Conservation (phyloP, 1,140 invertebrate genomes). For the Drosophila subobscura region DNA sequence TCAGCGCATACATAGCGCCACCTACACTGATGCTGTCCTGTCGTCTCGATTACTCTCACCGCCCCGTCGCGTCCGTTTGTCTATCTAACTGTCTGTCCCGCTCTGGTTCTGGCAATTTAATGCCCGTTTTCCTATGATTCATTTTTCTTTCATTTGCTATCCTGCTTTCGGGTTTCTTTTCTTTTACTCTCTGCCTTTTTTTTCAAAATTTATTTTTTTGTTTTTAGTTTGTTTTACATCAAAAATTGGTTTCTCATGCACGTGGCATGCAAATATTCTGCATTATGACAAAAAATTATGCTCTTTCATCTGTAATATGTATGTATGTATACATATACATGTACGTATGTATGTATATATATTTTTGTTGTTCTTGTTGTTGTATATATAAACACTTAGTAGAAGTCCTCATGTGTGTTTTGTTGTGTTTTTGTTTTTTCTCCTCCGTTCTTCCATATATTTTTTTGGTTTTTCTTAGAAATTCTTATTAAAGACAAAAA, state of each 20-base stretch:
- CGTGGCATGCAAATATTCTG: constrained; percentile 60
- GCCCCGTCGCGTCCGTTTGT: no score
- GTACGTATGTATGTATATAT: constrained; percentile 47
- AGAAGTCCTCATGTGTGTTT: constrained; percentile 67
- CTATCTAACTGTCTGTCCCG: neutral
- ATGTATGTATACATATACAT: constrained; percentile 14
- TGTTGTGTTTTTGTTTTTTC: constrained; percentile 42
- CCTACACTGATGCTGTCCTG: no score
- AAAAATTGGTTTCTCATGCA: constrained; percentile 66
- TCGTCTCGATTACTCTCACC: no score
- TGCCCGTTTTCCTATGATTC: constrained; percentile 5
- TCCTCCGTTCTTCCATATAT: no score
- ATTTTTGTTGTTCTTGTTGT: constrained; percentile 6
- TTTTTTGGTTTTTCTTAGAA: constrained; percentile 3
- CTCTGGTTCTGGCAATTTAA: neutral
- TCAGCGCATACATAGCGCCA: no score
- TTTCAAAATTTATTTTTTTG: constrained; percentile 16
- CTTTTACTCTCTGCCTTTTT: constrained; percentile 23
- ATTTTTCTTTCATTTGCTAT: constrained; percentile 10
- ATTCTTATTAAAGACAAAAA: constrained; percentile 48
- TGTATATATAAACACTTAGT: constrained; percentile 78
- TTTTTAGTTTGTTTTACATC: constrained; percentile 62
- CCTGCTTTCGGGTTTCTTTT: constrained; percentile 6
- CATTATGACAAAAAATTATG: constrained; percentile 78
- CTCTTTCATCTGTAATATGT: constrained; percentile 41